Conservation (phyloP, 2,888 invertebrate genomes). For the Standfussiana lucernea region DNA sequence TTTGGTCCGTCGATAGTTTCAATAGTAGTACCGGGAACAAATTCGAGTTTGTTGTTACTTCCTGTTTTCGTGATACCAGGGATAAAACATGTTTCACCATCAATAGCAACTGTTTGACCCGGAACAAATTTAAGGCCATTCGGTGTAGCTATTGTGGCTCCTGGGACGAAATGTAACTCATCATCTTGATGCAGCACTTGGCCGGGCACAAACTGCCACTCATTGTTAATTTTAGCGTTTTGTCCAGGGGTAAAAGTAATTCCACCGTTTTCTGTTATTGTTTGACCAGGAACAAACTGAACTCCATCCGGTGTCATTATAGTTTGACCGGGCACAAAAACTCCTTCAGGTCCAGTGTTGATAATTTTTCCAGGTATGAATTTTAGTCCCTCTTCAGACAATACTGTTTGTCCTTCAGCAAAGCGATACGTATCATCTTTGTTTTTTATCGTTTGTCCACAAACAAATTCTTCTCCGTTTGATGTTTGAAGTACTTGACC, state of each 20-base stretch:
- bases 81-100: constrained; percentile 90
- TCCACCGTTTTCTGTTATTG: constrained; percentile 86
- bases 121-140: constrained; percentile 92
- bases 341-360: constrained; percentile 85
- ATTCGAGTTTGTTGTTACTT: constrained; percentile 84
- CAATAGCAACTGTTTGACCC: constrained; percentile 90
- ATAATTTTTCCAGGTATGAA: constrained; percentile 91
- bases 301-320: constrained; percentile 91
- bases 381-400: constrained; percentile 91
- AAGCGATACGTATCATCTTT: constrained; percentile 90
- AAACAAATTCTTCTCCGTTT: constrained; percentile 91
- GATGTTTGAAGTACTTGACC: constrained; percentile 92
- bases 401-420: constrained; percentile 91
- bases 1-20: constrained; percentile 92
- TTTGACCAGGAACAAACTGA: constrained; percentile 92
- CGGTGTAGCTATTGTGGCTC: constrained; percentile 91
- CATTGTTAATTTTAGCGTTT: constrained; percentile 88
- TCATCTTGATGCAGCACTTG: constrained; percentile 91
- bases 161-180: constrained; percentile 91
- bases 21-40: constrained; percentile 92
- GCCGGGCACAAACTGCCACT: constrained; percentile 92
- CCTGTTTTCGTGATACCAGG: constrained; percentile 90
- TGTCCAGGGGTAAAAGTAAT: constrained; percentile 92
- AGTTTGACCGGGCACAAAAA: constrained; percentile 92
- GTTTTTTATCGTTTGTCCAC: constrained; percentile 92